Evolutionary conservation across 2,888 invertebrate genomes (phyloP).

Genomic region (Trilocha varians): DNA sequence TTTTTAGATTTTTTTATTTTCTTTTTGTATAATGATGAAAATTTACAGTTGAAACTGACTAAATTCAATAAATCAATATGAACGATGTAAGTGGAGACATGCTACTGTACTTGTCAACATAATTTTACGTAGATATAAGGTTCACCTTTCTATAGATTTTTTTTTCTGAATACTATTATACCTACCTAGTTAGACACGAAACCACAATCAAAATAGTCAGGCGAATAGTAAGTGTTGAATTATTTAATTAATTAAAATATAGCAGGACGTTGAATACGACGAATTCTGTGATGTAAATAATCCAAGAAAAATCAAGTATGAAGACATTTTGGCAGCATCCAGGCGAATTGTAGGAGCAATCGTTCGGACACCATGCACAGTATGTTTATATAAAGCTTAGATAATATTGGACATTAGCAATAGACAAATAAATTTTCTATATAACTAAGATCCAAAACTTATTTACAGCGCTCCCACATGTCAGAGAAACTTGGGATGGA

Average conservation of each 20-base stretch:
- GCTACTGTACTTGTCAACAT: no score
- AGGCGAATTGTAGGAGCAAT: slow-evolving; percentile 76
- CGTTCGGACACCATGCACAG: slow-evolving; percentile 75
- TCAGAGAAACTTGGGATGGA: slow-evolving; percentile 86
- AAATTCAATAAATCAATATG: slow-evolving; percentile 12
- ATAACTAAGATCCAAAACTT: slow-evolving; percentile 2
- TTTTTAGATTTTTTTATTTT: neutral
- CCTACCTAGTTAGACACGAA: no score
- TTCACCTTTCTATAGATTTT: neutral
- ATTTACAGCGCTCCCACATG: slow-evolving; percentile 80
- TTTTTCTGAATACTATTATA: no score
- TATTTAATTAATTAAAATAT: neutral
- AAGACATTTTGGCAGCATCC: slow-evolving; percentile 78
- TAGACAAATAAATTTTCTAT: no score
- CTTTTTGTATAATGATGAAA: slow-evolving; percentile 2
- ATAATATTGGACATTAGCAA: no score
- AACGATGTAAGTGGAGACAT: slow-evolving; percentile 9
- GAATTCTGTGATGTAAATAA: slow-evolving; percentile 56
- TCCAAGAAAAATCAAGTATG: slow-evolving; percentile 68
- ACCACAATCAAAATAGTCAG: no score
- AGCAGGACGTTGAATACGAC: slow-evolving; percentile 46
- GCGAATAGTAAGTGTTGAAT: neutral
- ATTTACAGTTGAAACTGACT: slow-evolving; percentile 2
- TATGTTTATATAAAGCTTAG: slow-evolving; percentile 13
- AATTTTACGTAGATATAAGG: no score